Percentiles rank a stretch among this genome's conserved stretches.
Conservation (phyloP, 2,113 vertebrate species). For the Colossoma macropomum region DNA sequence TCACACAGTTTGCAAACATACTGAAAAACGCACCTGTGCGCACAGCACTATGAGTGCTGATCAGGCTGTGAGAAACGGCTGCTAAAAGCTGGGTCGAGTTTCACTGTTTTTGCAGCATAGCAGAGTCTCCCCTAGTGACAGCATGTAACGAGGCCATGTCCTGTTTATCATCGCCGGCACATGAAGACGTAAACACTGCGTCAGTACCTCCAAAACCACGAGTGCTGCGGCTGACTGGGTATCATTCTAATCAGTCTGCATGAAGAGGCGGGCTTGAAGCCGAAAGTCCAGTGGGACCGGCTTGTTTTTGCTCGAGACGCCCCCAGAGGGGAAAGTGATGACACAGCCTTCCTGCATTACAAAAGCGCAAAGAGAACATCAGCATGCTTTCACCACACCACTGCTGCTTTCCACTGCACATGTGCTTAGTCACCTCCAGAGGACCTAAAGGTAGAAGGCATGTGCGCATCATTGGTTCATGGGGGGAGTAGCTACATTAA, state of each 20-base stretch:
- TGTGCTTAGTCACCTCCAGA: slow-evolving; percentile 8
- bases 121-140: not conserved
- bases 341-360: slow-evolving; percentile 40
- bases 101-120: not conserved
- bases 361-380: slow-evolving; percentile 20
- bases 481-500: not conserved
- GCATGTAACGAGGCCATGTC: slow-evolving; percentile 18
- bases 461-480: not conserved
- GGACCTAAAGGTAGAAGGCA: not conserved
- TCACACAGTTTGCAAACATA: not conserved
- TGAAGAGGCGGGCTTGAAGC: not conserved
- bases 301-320: slow-evolving; percentile 46
- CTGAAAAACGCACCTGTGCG: not conserved
- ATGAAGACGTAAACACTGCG: slow-evolving; percentile 48
- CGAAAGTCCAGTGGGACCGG: not conserved
- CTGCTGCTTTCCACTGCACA: not conserved
- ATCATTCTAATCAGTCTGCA: slow-evolving; percentile 22
- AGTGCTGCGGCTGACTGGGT: slow-evolving; percentile 10
- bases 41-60: not conserved
- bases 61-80: not conserved
- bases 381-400: not conserved
- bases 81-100: slow-evolving; percentile 20
- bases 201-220: slow-evolving; percentile 15
- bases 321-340: slow-evolving; percentile 50
- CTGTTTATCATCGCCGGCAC: slow-evolving; percentile 27